Evolutionary conservation across 2,113 vertebrate species (phyloP).

Genomic region (Silurus meridionalis): DNA sequence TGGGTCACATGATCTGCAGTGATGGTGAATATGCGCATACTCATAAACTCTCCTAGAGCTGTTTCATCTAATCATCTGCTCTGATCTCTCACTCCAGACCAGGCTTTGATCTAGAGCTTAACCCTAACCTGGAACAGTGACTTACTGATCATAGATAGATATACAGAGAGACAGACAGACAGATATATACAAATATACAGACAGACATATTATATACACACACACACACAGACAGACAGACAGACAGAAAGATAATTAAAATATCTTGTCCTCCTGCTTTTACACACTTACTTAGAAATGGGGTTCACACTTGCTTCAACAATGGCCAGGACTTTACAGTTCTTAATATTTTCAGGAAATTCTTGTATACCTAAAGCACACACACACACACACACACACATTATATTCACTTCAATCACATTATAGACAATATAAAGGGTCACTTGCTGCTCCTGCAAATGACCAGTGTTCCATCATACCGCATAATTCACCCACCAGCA

Average conservation of each 20-base stretch:
- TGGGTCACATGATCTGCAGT: background rate
- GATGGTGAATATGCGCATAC: background rate
- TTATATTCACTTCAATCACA: background rate
- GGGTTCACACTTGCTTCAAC: slow-evolving; percentile 98
- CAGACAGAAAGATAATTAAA: too few relatives aligned
- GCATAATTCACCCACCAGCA: background rate
- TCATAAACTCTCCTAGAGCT: background rate
- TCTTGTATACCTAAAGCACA: slow-evolving; percentile 89
- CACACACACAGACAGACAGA: too few relatives aligned
- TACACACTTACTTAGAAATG: slow-evolving; percentile 91
- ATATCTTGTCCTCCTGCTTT: too few relatives aligned
- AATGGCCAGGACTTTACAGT: slow-evolving; percentile 92
- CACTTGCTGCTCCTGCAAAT: background rate
- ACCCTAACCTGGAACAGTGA: background rate
- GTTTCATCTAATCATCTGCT: background rate
- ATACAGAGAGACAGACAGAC: too few relatives aligned
- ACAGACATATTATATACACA: too few relatives aligned
- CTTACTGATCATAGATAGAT: background rate
- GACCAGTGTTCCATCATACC: background rate
- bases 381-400: slow-evolving; percentile 1
- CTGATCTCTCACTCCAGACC: background rate
- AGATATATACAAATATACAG: too few relatives aligned
- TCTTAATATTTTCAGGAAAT: slow-evolving; percentile 99
- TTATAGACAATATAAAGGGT: background rate
- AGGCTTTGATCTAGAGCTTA: background rate